These are phyloP conservation scores for Macroteleia sp. DNA, from an alignment of 2,888 invertebrate species.

Conservation along the genomic window DNA sequence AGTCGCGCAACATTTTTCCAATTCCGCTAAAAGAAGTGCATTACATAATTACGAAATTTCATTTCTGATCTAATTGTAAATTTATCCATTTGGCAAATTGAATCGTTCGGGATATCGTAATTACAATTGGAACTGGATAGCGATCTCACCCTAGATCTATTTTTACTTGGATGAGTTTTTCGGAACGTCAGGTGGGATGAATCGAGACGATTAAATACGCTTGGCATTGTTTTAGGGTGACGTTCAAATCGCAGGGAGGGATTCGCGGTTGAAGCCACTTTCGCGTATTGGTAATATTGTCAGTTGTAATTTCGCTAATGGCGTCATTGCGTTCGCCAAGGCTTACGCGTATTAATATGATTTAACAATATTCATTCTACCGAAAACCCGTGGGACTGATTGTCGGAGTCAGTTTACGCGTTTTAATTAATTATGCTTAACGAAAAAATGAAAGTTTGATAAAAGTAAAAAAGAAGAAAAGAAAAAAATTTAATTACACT, in stretches of 20 bases:
- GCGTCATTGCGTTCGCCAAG: slow-evolving; percentile 73
- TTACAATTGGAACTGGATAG: slow-evolving; percentile 51
- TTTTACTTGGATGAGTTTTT: slow-evolving; percentile 61
- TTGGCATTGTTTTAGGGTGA: slow-evolving; percentile 61
- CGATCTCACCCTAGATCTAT: slow-evolving; percentile 58
- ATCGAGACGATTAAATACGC: slow-evolving; percentile 59
- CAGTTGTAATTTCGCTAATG: slow-evolving; percentile 81
- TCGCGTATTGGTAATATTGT: slow-evolving; percentile 78
- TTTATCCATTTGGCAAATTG: slow-evolving; percentile 60
- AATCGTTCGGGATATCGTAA: slow-evolving; percentile 57
- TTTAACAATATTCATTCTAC: slow-evolving; percentile 53
- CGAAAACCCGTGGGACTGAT: slow-evolving; percentile 37
- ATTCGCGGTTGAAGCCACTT: slow-evolving; percentile 68
- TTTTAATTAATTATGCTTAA: slow-evolving; percentile 37
- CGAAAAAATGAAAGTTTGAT: not conserved
- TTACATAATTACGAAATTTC: slow-evolving; percentile 58
- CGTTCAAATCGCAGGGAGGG: slow-evolving; percentile 33
- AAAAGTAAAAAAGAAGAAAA: not conserved
- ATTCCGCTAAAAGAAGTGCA: slow-evolving; percentile 48
- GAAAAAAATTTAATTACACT: slow-evolving; percentile 35
- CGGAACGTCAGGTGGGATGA: slow-evolving; percentile 58
- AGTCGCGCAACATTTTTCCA: slow-evolving; percentile 26
- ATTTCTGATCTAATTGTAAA: slow-evolving; percentile 59
- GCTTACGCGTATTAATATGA: slow-evolving; percentile 39
- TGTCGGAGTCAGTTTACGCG: slow-evolving; percentile 25